Percentiles rank a stretch among this genome's conserved stretches.
These are phyloP conservation scores for Zaprionus gabonicus DNA, from an alignment of 1,140 invertebrate genomes.

Conservation along the genomic window DNA sequence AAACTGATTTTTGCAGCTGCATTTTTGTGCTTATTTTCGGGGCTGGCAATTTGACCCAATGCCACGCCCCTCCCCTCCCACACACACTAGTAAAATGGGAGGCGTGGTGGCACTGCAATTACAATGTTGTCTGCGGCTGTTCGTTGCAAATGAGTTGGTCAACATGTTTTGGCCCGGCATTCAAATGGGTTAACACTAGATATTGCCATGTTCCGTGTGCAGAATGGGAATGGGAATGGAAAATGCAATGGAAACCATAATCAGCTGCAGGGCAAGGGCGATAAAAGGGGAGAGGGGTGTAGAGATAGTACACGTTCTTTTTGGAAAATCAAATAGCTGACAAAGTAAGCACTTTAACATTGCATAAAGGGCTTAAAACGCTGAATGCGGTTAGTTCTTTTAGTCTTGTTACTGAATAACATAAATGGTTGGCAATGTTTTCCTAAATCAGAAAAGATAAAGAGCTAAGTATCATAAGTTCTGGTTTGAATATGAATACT, in stretches of 20 bases:
- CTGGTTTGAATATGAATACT: too few relatives aligned
- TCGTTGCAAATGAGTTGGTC: conserved; percentile 77
- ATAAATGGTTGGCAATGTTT: too few relatives aligned
- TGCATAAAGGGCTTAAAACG: neutral
- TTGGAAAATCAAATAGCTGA: neutral
- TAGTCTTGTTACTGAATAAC: too few relatives aligned
- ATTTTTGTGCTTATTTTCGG: conserved; percentile 58
- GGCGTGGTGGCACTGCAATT: conserved; percentile 56
- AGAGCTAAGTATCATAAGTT: neutral
- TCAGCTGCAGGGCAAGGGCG: neutral
- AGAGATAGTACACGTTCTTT: neutral
- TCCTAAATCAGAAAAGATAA: too few relatives aligned
- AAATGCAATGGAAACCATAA: neutral
- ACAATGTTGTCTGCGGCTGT: conserved; percentile 68
- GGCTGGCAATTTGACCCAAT: conserved; percentile 27
- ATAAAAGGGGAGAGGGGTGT: too few relatives aligned
- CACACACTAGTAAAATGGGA: neutral
- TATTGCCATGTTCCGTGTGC: conserved; percentile 36
- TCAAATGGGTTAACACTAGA: conserved; percentile 28
- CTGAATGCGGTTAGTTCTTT: too few relatives aligned
- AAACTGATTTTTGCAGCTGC: conserved; percentile 70
- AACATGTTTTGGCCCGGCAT: conserved; percentile 63
- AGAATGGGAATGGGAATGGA: neutral
- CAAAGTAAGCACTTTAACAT: neutral
- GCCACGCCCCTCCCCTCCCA: neutral